Conservation (phyloP, 1,140 invertebrate species). For the Trachymyrmex septentrionalis region DNA sequence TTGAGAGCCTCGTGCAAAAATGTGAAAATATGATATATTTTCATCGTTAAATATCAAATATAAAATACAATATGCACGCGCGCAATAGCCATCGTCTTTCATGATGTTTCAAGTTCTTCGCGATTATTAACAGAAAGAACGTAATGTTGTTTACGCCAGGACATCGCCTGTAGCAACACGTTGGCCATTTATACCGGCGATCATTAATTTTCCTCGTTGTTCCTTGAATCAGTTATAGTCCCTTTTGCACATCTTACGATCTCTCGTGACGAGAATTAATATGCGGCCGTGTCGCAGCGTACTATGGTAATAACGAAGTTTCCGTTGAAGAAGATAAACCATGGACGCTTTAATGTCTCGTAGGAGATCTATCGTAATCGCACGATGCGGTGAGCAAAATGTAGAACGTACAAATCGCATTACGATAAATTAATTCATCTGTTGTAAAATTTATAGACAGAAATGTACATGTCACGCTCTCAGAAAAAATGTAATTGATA, state of each 20-base stretch:
- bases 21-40: not conserved
- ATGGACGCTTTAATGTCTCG: slow-evolving; percentile 39
- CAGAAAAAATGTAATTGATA: not conserved
- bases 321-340: slow-evolving; percentile 60
- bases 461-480: not conserved
- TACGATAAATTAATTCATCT: not conserved
- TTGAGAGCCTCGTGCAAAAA: not conserved
- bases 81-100: not conserved
- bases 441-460: not conserved
- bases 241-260: slow-evolving; percentile 59
- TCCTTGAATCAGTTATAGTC: slow-evolving; percentile 56
- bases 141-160: slow-evolving; percentile 43
- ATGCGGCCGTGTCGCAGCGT: slow-evolving; percentile 56
- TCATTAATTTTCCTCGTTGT: slow-evolving; percentile 63
- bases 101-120: slow-evolving; percentile 48
- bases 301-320: slow-evolving; percentile 58
- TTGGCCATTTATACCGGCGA: slow-evolving; percentile 55
- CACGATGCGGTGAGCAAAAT: slow-evolving; percentile 10
- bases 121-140: slow-evolving; percentile 46
- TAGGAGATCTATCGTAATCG: slow-evolving; percentile 30
- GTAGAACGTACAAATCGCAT: not conserved
- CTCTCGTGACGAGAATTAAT: slow-evolving; percentile 63
- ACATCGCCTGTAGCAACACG: slow-evolving; percentile 58
- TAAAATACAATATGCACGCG: not conserved
- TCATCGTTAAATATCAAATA: not conserved